Conservation (phyloP, 1,140 invertebrate species). For the Macrostomum lignano region DNA sequence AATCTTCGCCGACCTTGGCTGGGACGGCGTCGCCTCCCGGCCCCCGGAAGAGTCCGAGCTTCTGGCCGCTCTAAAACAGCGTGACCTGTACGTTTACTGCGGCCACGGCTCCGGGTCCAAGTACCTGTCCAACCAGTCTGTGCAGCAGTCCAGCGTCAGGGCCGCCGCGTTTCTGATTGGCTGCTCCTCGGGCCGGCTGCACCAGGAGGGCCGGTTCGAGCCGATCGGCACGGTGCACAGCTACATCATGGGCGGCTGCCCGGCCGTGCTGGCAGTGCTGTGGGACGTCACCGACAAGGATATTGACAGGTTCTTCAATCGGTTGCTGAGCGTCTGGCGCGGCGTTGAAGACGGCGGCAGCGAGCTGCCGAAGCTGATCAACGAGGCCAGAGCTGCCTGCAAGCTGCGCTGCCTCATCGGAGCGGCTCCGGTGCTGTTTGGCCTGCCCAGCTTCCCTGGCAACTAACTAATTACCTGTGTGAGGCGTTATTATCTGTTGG, state of each 20-base stretch:
- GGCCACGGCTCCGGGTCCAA: constrained; percentile 47
- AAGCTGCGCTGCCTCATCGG: too few species aligned
- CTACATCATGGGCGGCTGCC: constrained; percentile 40
- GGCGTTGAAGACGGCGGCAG: background rate
- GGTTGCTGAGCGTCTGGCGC: constrained; percentile 27
- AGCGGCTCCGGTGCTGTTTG: too few species aligned
- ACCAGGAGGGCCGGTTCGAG: constrained; percentile 33
- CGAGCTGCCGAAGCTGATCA: background rate
- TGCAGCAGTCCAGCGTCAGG: constrained; percentile 33
- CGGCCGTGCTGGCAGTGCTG: constrained; percentile 43
- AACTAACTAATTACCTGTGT: too few species aligned
- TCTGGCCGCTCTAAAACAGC: too few species aligned
- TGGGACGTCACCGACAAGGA: constrained; percentile 54
- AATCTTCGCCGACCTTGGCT: too few species aligned
- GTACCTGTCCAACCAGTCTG: constrained; percentile 31
- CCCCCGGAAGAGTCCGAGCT: too few species aligned
- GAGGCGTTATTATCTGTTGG: too few species aligned
- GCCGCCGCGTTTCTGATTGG: constrained; percentile 41
- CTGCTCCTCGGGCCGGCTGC: constrained; percentile 39
- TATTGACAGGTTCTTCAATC: constrained; percentile 40
- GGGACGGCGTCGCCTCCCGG: too few species aligned
- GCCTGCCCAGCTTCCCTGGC: too few species aligned
- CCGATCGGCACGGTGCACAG: constrained; percentile 36
- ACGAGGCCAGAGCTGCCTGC: too few species aligned
- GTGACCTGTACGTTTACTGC: too few species aligned